Base-by-base conservation (phyloP, 2,888 invertebrate genomes). In the Melinaea marsaeus region DNA sequence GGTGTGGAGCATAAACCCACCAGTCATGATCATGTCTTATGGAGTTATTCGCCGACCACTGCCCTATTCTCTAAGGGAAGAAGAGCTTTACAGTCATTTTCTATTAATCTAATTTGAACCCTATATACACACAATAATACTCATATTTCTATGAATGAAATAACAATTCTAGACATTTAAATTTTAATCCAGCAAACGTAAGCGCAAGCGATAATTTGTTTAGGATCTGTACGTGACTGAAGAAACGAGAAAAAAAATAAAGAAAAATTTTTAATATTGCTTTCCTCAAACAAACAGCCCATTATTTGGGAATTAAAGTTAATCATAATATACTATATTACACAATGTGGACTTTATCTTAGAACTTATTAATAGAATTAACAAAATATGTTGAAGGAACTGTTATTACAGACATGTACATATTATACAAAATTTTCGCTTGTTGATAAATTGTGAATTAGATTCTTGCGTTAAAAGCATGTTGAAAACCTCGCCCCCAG, bases 11-110 rank as follows among this genome's bases (percentile, higher is more conserved):
- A 85, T 87, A 86, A 85, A 84, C 88, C 85, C 86, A 88, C 87
- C 86, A 89, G 90, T 88, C 89, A 89, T 88, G 89, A 89, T 86
- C 88, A 87, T 87, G 90, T 88, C 89, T 90, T 85, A 84, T 79
- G 87, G 75, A 88, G 88, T 88, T 90, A 87, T 90, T 81, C 86
- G 84, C 85, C 88, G 88, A 89, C 85, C 89, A 86, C 86, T 90
- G 89, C 89, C 88, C 88, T 75, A 78, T 66, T 61, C 62, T 72
- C 68, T 68, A 78, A 79, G 76, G 74, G 71, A 70, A 80, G 80
- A 88, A 85, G 74, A 76, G 72, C 78, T 37, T 61, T 57, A 62
- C 55, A 58, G 58, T 72, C 75, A 71, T 73, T 69, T 64, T 68
- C 66, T 62, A 47, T 62, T 58, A 58, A 37, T 56, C 63, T 46